Evolutionary conservation across 2,888 invertebrate species (phyloP).

Genomic region (Ceraclea dissimilis): DNA sequence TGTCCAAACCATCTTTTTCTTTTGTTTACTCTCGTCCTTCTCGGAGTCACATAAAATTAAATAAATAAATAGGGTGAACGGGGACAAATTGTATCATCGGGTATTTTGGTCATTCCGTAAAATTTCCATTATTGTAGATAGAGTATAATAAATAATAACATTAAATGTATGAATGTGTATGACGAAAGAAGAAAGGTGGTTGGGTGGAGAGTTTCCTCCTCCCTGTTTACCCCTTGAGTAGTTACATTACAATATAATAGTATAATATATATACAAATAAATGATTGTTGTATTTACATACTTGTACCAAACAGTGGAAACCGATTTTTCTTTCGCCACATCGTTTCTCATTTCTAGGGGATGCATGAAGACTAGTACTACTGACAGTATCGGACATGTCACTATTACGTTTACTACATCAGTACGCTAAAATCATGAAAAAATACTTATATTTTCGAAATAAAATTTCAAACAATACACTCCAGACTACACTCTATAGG

Average conservation of each 20-base stretch:
- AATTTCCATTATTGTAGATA: background rate
- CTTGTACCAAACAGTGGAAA: constrained; percentile 7
- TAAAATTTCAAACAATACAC: no score
- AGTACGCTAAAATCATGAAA: background rate
- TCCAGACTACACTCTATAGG: no score
- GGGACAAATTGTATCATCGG: background rate
- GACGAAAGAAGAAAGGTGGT: background rate
- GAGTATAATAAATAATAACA: background rate
- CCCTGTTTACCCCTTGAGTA: no score
- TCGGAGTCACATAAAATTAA: no score
- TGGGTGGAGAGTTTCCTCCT: no score
- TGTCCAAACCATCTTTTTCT: no score
- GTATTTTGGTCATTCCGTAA: background rate
- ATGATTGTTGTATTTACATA: constrained; percentile 24
- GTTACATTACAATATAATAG: no score
- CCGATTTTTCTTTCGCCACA: constrained; percentile 26
- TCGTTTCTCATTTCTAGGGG: constrained; percentile 24
- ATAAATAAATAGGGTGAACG: background rate
- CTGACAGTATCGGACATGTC: constrained; percentile 7
- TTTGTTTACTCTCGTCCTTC: no score
- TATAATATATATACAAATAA: no score
- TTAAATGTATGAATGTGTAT: background rate
- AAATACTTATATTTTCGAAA: no score
- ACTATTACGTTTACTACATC: constrained; percentile 4
- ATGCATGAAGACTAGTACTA: background rate